Base-by-base conservation (phyloP, 2,888 invertebrate species). In the Polia nebulosa region DNA sequence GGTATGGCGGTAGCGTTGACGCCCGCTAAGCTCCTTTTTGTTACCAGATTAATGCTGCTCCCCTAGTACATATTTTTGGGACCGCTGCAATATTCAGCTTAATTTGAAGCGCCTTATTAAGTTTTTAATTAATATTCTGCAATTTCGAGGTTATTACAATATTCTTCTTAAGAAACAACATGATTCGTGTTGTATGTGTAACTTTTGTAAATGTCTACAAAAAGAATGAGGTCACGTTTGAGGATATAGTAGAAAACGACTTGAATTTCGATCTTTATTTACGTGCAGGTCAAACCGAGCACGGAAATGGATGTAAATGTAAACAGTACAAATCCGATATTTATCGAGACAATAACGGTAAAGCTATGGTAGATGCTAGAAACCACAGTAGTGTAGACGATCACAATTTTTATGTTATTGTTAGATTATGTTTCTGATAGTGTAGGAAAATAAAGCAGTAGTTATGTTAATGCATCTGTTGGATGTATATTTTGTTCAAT, bases 11-110 rank as follows among this genome's bases (percentile, higher is more conserved):
- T 73, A 72, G 83, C 87, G 91, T 87, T 92, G 92, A 93, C 90
- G 89, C 85, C 76, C 72, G 78, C 81, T 91, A 91, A 92, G 89
- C 89, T 87, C 81, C 81, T 90, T 92, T 93, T 92, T 92, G 92
- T 89, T 86, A 85, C 81, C 83, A 87, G 90, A 91, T 92, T 92
- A 92, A 88, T 85, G 84, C 83, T 84, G 78, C 71, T 75, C 74
- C 78, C 72, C 80, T 71, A 64, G 61, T 59, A 53, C 17, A 58
- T 74, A 75, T 71, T 80, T 77, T 58, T 32, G 29, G 44, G 32
- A 29, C n/a, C 25, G 47, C 58, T 71, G 41, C 44, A 64, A 74
- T 62, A 66, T 77, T 44, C 25, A 44, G 36, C 25, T 36, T 62
- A 71, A 72, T 70, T 76, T 63, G n/a, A 66, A 64, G 34, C 52